Conservation (phyloP, 2,797 vertebrate species). For the Rhinoraja longicauda region DNA sequence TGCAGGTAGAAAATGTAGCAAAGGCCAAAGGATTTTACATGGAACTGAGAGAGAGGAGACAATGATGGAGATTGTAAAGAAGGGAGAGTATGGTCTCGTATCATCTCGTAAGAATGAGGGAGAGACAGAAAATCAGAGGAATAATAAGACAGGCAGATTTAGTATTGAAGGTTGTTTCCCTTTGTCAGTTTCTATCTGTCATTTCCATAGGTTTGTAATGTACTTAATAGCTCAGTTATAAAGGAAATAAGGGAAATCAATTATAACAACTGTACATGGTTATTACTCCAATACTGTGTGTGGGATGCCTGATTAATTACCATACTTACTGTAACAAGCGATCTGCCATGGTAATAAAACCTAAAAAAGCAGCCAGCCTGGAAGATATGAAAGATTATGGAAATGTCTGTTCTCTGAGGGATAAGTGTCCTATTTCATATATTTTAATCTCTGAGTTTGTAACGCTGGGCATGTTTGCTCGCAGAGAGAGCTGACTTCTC, state of each 20-base stretch:
- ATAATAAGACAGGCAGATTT: not conserved
- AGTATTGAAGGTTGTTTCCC: not conserved
- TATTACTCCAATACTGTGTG: constrained; percentile 2
- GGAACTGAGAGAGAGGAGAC: not conserved
- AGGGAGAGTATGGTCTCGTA: not conserved
- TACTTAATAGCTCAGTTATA: not conserved
- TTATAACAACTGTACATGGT: not conserved
- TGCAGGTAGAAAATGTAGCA: not conserved
- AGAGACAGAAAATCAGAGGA: not conserved
- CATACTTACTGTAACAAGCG: not conserved
- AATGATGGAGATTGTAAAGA: not conserved
- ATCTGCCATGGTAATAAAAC: not conserved
- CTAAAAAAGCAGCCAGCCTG: not conserved
- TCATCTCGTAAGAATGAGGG: not conserved
- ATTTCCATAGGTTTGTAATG: not conserved
- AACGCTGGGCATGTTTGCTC: not conserved
- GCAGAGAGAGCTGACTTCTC: not conserved
- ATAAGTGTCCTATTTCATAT: not conserved
- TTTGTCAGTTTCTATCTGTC: not conserved
- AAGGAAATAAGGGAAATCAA: not conserved
- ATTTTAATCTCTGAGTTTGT: not conserved
- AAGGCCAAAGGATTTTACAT: not conserved
- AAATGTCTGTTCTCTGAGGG: not conserved
- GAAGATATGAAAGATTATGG: not conserved
- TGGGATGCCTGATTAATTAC: constrained; percentile 8